Evolutionary conservation across 2,113 vertebrate species (phyloP).

Genomic region (Channa argus): DNA sequence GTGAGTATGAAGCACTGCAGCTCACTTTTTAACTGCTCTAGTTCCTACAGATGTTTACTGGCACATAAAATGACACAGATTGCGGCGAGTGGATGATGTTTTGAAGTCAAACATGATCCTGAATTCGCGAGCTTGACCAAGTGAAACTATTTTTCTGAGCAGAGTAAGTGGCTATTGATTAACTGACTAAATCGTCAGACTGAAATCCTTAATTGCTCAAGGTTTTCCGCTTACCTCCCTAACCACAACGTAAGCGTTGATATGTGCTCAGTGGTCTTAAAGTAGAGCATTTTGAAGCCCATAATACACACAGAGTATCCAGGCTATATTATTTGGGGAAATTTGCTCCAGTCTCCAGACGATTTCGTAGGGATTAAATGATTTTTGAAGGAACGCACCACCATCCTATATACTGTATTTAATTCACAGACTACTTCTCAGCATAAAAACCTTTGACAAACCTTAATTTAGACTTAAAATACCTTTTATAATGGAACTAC

Average conservation of each 20-base stretch:
- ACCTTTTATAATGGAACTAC: not conserved
- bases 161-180: slow-evolving; percentile 57
- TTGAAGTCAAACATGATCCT: slow-evolving; percentile 5
- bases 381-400: not conserved
- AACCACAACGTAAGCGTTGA: slow-evolving; percentile 42
- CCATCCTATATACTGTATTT: too few relatives aligned
- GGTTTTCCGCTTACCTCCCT: slow-evolving; percentile 46
- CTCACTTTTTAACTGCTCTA: slow-evolving; percentile 5
- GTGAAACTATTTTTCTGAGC: slow-evolving; percentile 36
- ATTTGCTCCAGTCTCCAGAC: not conserved
- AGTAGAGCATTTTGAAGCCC: slow-evolving; percentile 9
- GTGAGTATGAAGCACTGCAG: slow-evolving; percentile 20
- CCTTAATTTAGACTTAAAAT: not conserved
- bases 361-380: not conserved
- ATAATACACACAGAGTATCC: too few relatives aligned
- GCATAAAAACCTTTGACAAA: not conserved
- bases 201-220: slow-evolving; percentile 57
- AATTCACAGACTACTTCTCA: too few relatives aligned
- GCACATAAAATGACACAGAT: slow-evolving; percentile 13
- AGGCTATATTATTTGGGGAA: not conserved
- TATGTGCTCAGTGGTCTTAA: slow-evolving; percentile 28
- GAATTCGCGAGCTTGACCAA: slow-evolving; percentile 23
- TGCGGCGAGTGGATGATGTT: not conserved
- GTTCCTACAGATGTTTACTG: slow-evolving; percentile 32
- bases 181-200: slow-evolving; percentile 19